These are phyloP conservation scores for Eulithis prunata DNA, from an alignment of 2,888 invertebrate species.

Conservation along the genomic window DNA sequence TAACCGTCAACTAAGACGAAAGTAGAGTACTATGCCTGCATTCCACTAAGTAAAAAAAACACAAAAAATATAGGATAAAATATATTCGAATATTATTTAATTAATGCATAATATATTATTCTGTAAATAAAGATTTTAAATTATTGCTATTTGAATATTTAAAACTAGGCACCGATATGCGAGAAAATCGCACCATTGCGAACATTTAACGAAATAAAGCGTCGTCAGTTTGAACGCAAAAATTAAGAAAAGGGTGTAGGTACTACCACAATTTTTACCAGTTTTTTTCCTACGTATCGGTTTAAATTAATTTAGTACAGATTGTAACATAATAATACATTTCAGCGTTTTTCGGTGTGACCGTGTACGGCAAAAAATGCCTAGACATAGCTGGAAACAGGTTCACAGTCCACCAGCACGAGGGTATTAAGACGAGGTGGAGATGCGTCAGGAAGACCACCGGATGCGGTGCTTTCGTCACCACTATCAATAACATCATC, in stretches of 20 bases:
- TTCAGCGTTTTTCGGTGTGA: slow-evolving; percentile 63
- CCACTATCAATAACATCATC: slow-evolving; percentile 45
- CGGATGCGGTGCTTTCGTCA: slow-evolving; percentile 53
- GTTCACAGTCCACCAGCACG: slow-evolving; percentile 70
- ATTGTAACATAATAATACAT: slow-evolving; percentile 4
- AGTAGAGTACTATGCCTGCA: not conserved
- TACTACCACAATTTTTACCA: no score
- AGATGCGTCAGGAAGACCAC: slow-evolving; percentile 48
- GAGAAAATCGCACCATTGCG: no score
- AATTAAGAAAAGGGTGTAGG: no score
- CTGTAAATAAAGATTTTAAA: not conserved
- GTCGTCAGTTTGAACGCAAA: no score
- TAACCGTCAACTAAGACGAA: not conserved
- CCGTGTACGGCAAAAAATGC: slow-evolving; percentile 64
- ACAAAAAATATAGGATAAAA: no score
- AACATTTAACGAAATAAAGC: no score
- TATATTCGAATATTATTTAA: not conserved
- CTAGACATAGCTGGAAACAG: slow-evolving; percentile 59
- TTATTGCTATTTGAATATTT: not conserved
- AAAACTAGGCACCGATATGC: not conserved
- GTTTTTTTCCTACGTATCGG: no score
- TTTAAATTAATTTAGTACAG: no score
- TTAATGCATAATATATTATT: not conserved
- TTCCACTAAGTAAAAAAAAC: not conserved
- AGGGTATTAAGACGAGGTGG: slow-evolving; percentile 60